These are phyloP conservation scores for Papilio demoleus DNA, from an alignment of 2,888 invertebrate genomes.

Conservation along the genomic window DNA sequence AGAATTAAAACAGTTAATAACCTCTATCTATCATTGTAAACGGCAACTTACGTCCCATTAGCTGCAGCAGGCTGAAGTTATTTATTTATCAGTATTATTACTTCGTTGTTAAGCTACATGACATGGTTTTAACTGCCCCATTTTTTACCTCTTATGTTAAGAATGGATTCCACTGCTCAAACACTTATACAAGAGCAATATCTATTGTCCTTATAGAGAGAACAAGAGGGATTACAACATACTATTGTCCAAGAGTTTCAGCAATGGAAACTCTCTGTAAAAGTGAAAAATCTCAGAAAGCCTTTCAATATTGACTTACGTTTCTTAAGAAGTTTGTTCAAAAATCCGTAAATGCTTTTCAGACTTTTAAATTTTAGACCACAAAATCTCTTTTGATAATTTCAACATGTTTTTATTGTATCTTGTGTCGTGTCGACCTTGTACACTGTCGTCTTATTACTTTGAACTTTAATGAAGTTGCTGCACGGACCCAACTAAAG, in stretches of 20 bases:
- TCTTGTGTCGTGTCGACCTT: neutral
- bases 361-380: too few relatives aligned
- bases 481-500: conserved; percentile 2
- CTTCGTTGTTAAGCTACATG: neutral
- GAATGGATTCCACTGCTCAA: too few relatives aligned
- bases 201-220: too few relatives aligned
- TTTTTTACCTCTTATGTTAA: too few relatives aligned
- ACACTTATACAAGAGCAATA: too few relatives aligned
- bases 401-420: neutral
- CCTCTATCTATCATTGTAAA: neutral
- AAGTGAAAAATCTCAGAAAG: too few relatives aligned
- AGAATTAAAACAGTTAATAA: neutral
- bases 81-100: neutral
- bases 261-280: too few relatives aligned
- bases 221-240: too few relatives aligned
- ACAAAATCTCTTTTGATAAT: neutral
- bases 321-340: too few relatives aligned
- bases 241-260: too few relatives aligned
- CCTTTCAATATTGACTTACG: too few relatives aligned
- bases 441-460: conserved; percentile 5
- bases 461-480: conserved; percentile 13
- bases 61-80: neutral
- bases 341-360: too few relatives aligned
- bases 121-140: neutral
- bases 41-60: neutral